Evolutionary conservation across 2,888 invertebrate genomes (phyloP).

Genomic region (Rhingia campestris): DNA sequence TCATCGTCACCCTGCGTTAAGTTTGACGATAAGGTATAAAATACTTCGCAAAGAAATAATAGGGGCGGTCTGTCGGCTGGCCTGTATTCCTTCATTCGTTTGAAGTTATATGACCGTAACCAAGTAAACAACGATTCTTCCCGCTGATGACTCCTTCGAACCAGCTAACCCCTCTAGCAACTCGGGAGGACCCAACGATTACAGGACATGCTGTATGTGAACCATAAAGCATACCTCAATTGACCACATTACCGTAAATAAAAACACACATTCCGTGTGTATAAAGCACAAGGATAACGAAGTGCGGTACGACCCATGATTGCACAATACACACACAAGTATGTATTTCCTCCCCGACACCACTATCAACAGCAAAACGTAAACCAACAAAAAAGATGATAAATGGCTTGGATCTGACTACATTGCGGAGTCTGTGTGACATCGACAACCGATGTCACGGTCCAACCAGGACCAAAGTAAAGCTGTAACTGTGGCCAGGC

Average conservation of each 20-base stretch:
- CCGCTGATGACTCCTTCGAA: slow-evolving; percentile 32
- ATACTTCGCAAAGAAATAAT: slow-evolving; percentile 20
- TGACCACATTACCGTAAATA: slow-evolving; percentile 71
- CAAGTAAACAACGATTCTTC: slow-evolving; percentile 34
- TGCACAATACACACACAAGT: slow-evolving; percentile 17
- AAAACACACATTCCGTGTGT: slow-evolving; percentile 48
- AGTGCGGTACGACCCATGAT: slow-evolving; percentile 13
- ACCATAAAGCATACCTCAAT: slow-evolving; percentile 72
- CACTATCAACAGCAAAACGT: neutral
- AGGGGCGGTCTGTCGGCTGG: slow-evolving; percentile 6
- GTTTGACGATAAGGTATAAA: neutral
- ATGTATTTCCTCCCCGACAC: neutral
- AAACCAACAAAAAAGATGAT: slow-evolving; percentile 57
- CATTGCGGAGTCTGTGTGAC: slow-evolving; percentile 65
- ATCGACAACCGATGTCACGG: slow-evolving; percentile 58
- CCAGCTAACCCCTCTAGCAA: neutral
- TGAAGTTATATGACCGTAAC: slow-evolving; percentile 33
- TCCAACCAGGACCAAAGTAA: slow-evolving; percentile 15
- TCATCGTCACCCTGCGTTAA: neutral
- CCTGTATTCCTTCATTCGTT: slow-evolving; percentile 24
- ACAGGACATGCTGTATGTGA: slow-evolving; percentile 61
- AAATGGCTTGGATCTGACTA: slow-evolving; percentile 66
- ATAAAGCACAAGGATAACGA: slow-evolving; percentile 17
- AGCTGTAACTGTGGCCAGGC: slow-evolving; percentile 16
- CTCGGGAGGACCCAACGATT: slow-evolving; percentile 54